Base-by-base conservation (phyloP, 2,113 vertebrate genomes). In the Lophius piscatorius region DNA sequence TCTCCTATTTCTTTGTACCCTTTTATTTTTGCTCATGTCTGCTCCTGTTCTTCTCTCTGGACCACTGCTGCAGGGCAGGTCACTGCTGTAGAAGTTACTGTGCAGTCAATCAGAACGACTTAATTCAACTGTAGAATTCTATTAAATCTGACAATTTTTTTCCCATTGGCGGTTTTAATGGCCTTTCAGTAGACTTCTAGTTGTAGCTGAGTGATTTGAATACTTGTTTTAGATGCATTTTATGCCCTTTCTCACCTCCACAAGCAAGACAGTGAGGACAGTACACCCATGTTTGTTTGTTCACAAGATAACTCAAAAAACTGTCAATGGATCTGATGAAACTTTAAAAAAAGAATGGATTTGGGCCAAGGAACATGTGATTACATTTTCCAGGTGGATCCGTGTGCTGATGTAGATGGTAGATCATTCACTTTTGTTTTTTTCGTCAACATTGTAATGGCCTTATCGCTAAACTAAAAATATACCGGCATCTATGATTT, bases 21-120 rank as follows among this genome's bases (percentile, higher is more conserved):
- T 59, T 78, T 56, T 58, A 31, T 60, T 54, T 57, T 31, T 45
- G 34, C 36, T 33, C 26, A 18, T 62, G 34, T 34, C 13, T 21
- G n/a, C 22, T 39, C 21, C 45, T 36, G 40, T 48, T 56, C 20
- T 49, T 63, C 17, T 49, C 33, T 48, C 48, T 26, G 2, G 39
- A 40, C 24, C 49, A 20, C 59, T 17, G 63, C 84, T 74, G 28
- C 41, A 55, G 60, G 74, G 59, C 59, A 70, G 78, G 71, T 72
- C 70, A 60, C 33, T 44, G 59, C 39, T 35, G 41, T 45, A 18
- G 56, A 81, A 17, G 57, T 18, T 29, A 1, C 34, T 10, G 38
- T 40, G 51, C 66, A 63, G 45, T 31, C 13, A 63, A 35, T 76
- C 65, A 63, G 39, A 74, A 76, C 49, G 16, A 24, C 56, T 63